These are phyloP conservation scores for Melieria crassipennis DNA, from an alignment of 2,888 invertebrate species.

Conservation along the genomic window DNA sequence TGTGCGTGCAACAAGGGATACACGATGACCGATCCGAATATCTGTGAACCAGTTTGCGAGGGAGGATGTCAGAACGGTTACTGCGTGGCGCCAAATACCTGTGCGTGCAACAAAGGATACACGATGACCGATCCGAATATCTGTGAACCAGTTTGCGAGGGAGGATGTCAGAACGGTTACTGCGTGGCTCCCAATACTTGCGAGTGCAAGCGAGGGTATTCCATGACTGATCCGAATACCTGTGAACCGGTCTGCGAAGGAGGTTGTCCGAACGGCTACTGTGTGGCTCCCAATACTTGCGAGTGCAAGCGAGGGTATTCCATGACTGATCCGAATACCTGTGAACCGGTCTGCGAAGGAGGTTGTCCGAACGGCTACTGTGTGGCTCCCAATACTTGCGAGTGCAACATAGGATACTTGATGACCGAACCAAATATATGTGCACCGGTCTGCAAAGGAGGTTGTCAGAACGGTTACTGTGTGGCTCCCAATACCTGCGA, in stretches of 20 bases:
- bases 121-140: not conserved
- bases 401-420: slow-evolving; percentile 40
- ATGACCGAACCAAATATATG: slow-evolving; percentile 58
- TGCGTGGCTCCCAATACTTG: slow-evolving; percentile 69
- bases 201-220: slow-evolving; percentile 55
- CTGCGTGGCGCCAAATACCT: slow-evolving; percentile 54
- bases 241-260: slow-evolving; percentile 43
- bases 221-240: not conserved
- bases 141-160: slow-evolving; percentile 46
- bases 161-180: slow-evolving; percentile 50
- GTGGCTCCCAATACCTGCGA: slow-evolving; percentile 49
- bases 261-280: slow-evolving; percentile 54
- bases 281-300: slow-evolving; percentile 46
- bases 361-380: slow-evolving; percentile 77
- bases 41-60: slow-evolving; percentile 37
- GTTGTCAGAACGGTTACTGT: slow-evolving; percentile 52
- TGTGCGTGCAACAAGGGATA: slow-evolving; percentile 77
- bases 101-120: slow-evolving; percentile 47
- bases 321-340: slow-evolving; percentile 12
- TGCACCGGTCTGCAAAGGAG: slow-evolving; percentile 49
- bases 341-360: slow-evolving; percentile 48
- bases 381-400: slow-evolving; percentile 65
- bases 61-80: slow-evolving; percentile 47
- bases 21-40: slow-evolving; percentile 34
- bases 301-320: slow-evolving; percentile 47